phyloP scores from a whole-genome alignment of 2,888 invertebrate genomes.

The Dasypolia templi region DNA sequence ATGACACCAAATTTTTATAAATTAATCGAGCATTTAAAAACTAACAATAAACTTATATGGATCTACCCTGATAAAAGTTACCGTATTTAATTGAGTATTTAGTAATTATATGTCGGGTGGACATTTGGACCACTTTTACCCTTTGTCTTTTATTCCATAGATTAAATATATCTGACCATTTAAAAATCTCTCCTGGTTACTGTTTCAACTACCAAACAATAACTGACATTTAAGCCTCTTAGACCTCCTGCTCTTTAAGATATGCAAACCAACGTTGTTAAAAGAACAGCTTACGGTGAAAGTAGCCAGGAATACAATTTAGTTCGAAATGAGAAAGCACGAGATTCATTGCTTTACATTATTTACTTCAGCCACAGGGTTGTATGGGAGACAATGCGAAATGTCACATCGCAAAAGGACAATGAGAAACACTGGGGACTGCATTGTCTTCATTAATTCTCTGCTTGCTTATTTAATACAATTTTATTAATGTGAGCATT shows the following conservation, averaged over 20 bases:
- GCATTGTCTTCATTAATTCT: constrained; percentile 24
- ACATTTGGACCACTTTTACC: not conserved
- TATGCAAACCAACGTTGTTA: not conserved
- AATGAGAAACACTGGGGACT: constrained; percentile 12
- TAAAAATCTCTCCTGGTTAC: not conserved
- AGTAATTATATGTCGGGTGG: too few relatives aligned
- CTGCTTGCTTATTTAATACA: not conserved
- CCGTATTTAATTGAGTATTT: too few relatives aligned
- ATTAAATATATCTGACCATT: not conserved
- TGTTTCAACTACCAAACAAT: not conserved
- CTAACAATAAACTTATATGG: too few relatives aligned
- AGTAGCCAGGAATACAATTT: constrained; percentile 49
- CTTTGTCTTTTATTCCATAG: not conserved
- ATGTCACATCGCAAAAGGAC: constrained; percentile 27
- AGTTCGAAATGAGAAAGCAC: constrained; percentile 45
- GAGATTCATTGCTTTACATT: constrained; percentile 54
- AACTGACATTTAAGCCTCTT: not conserved
- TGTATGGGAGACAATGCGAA: constrained; percentile 38
- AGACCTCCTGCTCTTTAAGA: not conserved
- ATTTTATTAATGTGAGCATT: not conserved
- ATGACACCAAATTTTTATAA: not conserved
- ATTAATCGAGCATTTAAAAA: too few relatives aligned
- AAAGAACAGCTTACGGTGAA: constrained; percentile 21
- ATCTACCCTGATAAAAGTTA: too few relatives aligned
- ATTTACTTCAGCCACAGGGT: constrained; percentile 42